A percentile compares a stretch with the other conserved stretches of the same genome.
These are phyloP conservation scores for Tringa solitaria DNA, from an alignment of 2,113 vertebrate genomes.

Conservation along the genomic window DNA sequence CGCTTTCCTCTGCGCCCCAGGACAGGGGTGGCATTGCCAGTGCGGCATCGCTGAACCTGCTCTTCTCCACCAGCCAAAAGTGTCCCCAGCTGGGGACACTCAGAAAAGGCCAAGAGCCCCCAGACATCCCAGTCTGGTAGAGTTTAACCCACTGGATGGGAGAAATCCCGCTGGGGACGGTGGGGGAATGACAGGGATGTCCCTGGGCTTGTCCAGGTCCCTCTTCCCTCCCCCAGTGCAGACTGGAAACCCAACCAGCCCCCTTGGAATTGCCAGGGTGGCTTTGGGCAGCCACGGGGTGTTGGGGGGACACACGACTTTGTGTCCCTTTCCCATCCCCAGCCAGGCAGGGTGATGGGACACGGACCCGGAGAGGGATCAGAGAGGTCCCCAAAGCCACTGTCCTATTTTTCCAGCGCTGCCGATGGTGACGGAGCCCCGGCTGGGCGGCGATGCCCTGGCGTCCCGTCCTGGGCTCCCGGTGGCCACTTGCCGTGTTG, in stretches of 20 bases:
- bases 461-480: neutral
- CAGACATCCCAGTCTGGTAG: fast-evolving
- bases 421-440: fast-evolving
- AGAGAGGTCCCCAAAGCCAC: fast-evolving
- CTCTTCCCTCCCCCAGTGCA: fast-evolving
- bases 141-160: neutral
- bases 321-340: neutral
- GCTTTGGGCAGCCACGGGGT: fast-evolving
- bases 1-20: fast-evolving
- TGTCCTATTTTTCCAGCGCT: fast-evolving
- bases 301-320: too few species aligned
- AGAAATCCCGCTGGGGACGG: neutral
- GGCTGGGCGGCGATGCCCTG: neutral
- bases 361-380: fast-evolving
- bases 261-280: neutral
- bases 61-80: neutral
- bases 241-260: neutral
- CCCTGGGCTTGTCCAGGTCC: neutral
- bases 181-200: fast-evolving
- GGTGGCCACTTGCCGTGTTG: neutral
- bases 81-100: fast-evolving
- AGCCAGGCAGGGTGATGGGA: neutral
- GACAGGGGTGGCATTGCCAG: neutral
- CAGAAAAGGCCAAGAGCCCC: neutral
- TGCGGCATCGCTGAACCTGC: fast-evolving